Base-by-base conservation (phyloP, 2,113 vertebrate genomes). In the Lepus americanus region DNA sequence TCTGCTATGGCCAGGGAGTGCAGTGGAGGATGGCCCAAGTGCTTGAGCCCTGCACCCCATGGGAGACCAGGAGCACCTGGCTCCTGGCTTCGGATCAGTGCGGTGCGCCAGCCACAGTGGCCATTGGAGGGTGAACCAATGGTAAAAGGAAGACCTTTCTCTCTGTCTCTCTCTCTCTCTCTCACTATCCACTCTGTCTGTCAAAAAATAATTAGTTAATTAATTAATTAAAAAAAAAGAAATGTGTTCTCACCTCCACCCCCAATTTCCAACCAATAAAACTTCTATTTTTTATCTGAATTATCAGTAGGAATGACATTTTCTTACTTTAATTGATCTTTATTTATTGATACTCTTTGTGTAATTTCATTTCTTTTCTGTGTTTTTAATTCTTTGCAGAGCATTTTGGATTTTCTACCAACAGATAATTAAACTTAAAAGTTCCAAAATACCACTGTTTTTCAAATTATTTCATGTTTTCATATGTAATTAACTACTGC, bases 371-470 rank as follows among this genome's bases (percentile, higher is more conserved):
- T 25, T 92, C 33, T 94, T 90, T 55, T 66, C 39, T 80, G 16
- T 14, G 79, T 22, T 31, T 59, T 22, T 81, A 25, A 49, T 17
- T 92, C 12, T 69, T 91, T 93, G 84, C 55, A 80, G 53, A 87
- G 70, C 12, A 92, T 83, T 39, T 53, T 78, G 36, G 12, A 36
- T 92, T 94, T 95, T 92, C 72, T 92, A 19, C 39, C 44, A 49
- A 9, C 27, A 53, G 19, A 49, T n/a, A 22, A 86, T 96, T 93
- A 55, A 70, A 69, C 74, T 90, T 89, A 51, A 80, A 94, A 55
- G 84, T 88, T 14, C 59, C 29, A 0, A 83, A 96, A 59, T 76
- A 44, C 14, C 19, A 49, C 22, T 85, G 10, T 44, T 95, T 94
- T 25, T 66, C 78, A 83, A 87, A 76, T 70, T 87, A 19, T 49